Percentiles rank a stretch among this genome's conserved stretches.
Evolutionary conservation across 2,113 vertebrate genomes (phyloP).

Genomic region (pig (Sus scrofa)): DNA sequence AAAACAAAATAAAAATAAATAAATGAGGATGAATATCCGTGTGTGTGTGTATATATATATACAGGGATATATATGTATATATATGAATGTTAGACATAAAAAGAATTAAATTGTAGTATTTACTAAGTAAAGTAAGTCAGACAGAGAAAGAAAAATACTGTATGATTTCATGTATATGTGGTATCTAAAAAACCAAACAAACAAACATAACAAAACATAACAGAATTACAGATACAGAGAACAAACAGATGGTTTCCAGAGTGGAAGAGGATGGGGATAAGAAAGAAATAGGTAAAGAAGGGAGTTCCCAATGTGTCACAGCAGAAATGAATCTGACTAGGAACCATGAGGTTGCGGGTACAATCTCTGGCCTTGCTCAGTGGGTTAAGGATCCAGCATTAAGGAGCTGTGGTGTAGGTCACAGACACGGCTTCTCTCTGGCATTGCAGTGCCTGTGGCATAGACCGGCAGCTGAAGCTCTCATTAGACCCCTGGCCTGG

Average conservation of each 20-base stretch:
- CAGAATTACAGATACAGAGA: not conserved
- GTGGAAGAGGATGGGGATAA: not conserved
- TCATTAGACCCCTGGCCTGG: no score
- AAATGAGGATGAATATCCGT: no score
- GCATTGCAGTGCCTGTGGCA: no score
- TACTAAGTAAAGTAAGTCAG: not conserved
- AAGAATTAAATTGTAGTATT: not conserved
- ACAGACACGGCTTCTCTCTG: no score
- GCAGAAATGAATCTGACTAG: no score
- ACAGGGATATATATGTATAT: not conserved
- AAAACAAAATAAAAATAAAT: not conserved
- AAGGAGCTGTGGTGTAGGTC: no score
- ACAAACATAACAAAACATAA: not conserved
- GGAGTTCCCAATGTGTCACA: no score
- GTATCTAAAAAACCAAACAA: not conserved
- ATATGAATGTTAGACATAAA: not conserved
- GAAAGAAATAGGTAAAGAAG: no score
- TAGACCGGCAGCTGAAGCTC: no score
- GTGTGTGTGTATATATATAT: not conserved
- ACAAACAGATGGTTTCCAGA: not conserved
- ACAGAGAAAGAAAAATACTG: not conserved
- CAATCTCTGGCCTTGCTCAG: no score
- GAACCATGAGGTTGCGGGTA: no score
- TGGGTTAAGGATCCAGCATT: no score
- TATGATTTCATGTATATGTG: not conserved